These are phyloP conservation scores for Pantherophis guttatus DNA, from an alignment of 2,113 vertebrate species.

Conservation along the genomic window DNA sequence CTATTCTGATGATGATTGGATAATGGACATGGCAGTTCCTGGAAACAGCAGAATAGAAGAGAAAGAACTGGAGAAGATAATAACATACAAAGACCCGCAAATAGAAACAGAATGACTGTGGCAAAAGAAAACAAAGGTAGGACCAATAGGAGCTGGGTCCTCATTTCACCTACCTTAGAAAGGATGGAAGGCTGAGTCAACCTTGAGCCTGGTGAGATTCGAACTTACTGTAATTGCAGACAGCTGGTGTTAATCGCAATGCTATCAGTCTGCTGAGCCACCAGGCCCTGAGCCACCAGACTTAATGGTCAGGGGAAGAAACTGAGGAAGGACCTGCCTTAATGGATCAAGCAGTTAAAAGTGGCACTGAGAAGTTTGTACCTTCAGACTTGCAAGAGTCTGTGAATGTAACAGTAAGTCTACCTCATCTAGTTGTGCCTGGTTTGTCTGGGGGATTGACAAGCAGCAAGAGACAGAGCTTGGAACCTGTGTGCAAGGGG, in stretches of 20 bases:
- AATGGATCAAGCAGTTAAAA: background rate
- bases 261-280: too few relatives aligned
- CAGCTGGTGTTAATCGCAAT: too few relatives aligned
- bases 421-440: background rate
- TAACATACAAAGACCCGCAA: background rate
- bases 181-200: too few relatives aligned
- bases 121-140: background rate
- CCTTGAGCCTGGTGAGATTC: too few relatives aligned
- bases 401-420: background rate
- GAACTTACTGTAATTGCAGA: too few relatives aligned
- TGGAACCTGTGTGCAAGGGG: background rate
- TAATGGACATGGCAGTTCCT: background rate
- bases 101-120: background rate
- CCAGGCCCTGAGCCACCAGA: too few relatives aligned
- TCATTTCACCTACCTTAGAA: too few relatives aligned
- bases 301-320: background rate
- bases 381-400: background rate
- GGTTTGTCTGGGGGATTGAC: background rate
- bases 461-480: too few relatives aligned
- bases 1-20: too few relatives aligned
- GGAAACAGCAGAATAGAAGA: background rate
- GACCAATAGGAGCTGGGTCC: background rate
- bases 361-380: background rate
- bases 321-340: background rate
- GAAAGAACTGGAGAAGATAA: background rate